Conservation (phyloP, 1,140 invertebrate genomes). For the Druon quercuslanigerum region DNA sequence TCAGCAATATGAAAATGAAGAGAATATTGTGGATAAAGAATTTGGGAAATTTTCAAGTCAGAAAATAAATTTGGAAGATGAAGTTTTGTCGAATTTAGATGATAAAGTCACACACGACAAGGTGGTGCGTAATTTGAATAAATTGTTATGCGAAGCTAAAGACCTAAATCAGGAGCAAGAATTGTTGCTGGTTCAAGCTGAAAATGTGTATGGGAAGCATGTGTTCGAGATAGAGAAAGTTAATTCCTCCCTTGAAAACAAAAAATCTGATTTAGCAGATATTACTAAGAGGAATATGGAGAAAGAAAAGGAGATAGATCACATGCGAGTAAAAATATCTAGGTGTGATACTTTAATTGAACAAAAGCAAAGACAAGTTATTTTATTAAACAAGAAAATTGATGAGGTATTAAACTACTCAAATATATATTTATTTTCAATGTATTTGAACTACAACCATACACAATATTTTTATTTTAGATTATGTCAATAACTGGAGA, state of each 20-base stretch:
- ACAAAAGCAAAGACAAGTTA: conserved; percentile 77
- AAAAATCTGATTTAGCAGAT: conserved; percentile 71
- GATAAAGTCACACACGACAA: conserved; percentile 83
- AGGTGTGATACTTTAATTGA: conserved; percentile 62
- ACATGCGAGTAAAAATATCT: conserved; percentile 67
- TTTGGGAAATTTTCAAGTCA: conserved; percentile 75
- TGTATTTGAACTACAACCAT: conserved; percentile 23
- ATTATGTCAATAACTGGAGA: conserved; percentile 62
- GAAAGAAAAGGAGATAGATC: conserved; percentile 76
- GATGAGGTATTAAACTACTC: conserved; percentile 69
- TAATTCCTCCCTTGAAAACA: conserved; percentile 63
- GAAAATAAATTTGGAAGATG: conserved; percentile 79
- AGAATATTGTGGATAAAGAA: conserved; percentile 72
- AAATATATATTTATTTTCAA: conserved; percentile 31
- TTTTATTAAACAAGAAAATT: conserved; percentile 77
- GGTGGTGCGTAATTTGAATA: conserved; percentile 71
- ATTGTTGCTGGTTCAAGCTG: conserved; percentile 78
- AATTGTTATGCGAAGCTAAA: conserved; percentile 72
- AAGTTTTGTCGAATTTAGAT: conserved; percentile 80
- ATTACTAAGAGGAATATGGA: conserved; percentile 73
- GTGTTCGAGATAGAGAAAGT: conserved; percentile 80
- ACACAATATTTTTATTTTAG: conserved; percentile 53
- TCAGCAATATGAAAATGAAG: conserved; percentile 57
- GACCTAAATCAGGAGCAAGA: conserved; percentile 75
- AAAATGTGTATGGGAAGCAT: conserved; percentile 79